Percentiles rank a stretch among this genome's conserved stretches.
Conservation (phyloP, 2,113 vertebrate genomes). For the Tursiops truncatus region DNA sequence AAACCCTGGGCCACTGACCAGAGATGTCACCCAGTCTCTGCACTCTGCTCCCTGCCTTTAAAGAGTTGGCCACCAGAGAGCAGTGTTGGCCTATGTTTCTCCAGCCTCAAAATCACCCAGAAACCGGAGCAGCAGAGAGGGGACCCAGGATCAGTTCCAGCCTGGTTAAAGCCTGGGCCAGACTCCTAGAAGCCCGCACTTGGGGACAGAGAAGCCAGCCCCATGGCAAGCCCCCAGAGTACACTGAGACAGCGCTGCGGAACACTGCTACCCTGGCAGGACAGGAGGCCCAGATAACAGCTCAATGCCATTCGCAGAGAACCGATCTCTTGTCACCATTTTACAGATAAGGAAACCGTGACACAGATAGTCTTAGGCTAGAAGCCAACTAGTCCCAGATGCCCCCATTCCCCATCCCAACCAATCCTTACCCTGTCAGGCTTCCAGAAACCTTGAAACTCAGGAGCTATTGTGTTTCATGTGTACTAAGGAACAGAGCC, state of each 20-base stretch:
- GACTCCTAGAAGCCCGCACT: not conserved
- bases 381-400: not conserved
- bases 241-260: not conserved
- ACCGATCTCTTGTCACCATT: not conserved
- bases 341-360: not conserved
- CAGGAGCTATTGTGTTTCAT: not conserved
- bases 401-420: not conserved
- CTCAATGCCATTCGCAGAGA: not conserved
- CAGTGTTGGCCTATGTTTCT: not conserved
- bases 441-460: not conserved
- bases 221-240: not conserved
- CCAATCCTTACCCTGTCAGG: not conserved
- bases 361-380: not conserved
- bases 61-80: slow-evolving; percentile 52
- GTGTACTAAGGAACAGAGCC: not conserved
- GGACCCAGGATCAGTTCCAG: not conserved
- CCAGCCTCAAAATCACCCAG: accelerated
- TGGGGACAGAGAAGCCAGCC: not conserved
- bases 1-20: not conserved
- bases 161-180: not conserved
- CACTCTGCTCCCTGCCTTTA: not conserved
- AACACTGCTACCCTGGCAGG: no score
- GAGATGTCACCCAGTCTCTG: not conserved
- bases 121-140: accelerated
- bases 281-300: not conserved